These are phyloP conservation scores for Perizoma flavofasciatum DNA, from an alignment of 2,888 invertebrate species.

Conservation along the genomic window DNA sequence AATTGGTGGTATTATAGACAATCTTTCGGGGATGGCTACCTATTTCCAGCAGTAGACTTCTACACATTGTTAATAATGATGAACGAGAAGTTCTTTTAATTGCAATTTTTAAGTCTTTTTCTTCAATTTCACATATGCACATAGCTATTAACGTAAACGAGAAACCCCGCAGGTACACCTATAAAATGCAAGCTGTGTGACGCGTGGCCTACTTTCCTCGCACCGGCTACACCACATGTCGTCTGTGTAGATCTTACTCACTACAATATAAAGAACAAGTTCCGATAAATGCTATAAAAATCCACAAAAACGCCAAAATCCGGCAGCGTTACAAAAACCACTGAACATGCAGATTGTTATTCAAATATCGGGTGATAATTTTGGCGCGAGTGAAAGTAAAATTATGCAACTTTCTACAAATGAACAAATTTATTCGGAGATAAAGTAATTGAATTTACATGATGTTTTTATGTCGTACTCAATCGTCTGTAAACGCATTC, in stretches of 20 bases:
- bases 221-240: conserved; percentile 70
- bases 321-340: conserved; percentile 53
- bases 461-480: conserved; percentile 31
- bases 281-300: conserved; percentile 46
- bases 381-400: conserved; percentile 75
- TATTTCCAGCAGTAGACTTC: too few species aligned
- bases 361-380: conserved; percentile 70
- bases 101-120: conserved; percentile 29
- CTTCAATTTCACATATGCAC: conserved; percentile 41
- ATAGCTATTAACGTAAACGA: conserved; percentile 53
- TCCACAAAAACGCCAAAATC: conserved; percentile 42
- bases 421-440: conserved; percentile 47
- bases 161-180: conserved; percentile 68
- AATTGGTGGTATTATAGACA: too few species aligned
- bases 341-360: conserved; percentile 68
- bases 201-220: conserved; percentile 78
- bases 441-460: conserved; percentile 42
- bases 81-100: too few species aligned
- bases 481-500: conserved; percentile 19
- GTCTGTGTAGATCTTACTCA: conserved; percentile 54
- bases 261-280: conserved; percentile 57
- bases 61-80: too few species aligned
- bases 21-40: too few species aligned
- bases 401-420: conserved; percentile 81
- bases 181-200: conserved; percentile 79